These are phyloP conservation scores for Nemotelus pantherinus DNA, from an alignment of 2,888 invertebrate species.

Conservation along the genomic window DNA sequence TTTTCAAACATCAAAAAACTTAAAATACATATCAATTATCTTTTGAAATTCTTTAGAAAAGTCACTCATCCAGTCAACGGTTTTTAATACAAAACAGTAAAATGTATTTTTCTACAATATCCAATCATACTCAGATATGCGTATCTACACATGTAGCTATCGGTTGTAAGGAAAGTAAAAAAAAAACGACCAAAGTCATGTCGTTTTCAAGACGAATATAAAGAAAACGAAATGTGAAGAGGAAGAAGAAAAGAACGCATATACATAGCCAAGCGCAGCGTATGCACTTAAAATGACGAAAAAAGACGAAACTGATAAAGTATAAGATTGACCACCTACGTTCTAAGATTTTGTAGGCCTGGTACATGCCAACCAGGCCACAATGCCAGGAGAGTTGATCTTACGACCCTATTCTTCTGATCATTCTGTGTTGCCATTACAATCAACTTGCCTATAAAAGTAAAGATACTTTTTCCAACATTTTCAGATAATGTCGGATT, in stretches of 20 bases:
- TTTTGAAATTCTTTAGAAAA: constrained; percentile 20
- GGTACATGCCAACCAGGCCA: background rate
- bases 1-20: no score
- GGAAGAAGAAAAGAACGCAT: background rate
- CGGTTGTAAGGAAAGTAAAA: background rate
- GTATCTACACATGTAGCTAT: constrained; percentile 4
- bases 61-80: background rate
- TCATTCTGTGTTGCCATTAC: no score
- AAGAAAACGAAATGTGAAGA: constrained; percentile 3
- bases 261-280: constrained; percentile 14
- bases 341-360: background rate
- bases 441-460: no score
- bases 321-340: constrained; percentile 37
- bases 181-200: background rate
- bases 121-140: background rate
- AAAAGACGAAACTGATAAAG: background rate
- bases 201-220: background rate
- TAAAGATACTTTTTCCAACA: background rate
- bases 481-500: background rate
- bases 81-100: background rate
- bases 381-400: constrained; percentile 19
- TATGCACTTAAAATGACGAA: constrained; percentile 1
- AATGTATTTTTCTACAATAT: background rate
- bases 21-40: no score
- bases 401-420: background rate